Percentiles rank a stretch among this genome's conserved stretches.
Conservation (phyloP, 2,797 vertebrate species). For the Sebastes matsubarae region DNA sequence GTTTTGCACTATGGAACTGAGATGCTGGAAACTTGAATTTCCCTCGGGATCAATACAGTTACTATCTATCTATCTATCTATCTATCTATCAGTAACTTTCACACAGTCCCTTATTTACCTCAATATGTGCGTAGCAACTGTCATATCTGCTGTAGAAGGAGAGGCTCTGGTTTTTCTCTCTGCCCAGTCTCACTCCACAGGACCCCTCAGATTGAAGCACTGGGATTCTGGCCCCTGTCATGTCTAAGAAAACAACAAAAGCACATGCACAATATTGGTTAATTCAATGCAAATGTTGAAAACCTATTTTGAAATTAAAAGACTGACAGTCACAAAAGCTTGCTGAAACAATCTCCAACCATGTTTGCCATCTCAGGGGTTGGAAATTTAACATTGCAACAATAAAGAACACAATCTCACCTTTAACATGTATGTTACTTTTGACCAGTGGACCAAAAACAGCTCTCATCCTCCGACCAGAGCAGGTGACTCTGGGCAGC, state of each 20-base stretch:
- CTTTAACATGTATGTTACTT: slow-evolving; percentile 60
- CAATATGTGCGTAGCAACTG: slow-evolving; percentile 66
- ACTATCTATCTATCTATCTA: no score
- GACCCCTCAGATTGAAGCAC: slow-evolving; percentile 36
- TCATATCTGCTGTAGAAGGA: slow-evolving; percentile 69
- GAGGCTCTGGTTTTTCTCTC: slow-evolving; percentile 43
- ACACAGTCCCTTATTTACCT: slow-evolving; percentile 48
- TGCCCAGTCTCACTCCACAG: slow-evolving; percentile 65
- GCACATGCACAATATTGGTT: neutral
- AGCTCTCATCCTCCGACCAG: slow-evolving; percentile 54
- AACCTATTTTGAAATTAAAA: neutral
- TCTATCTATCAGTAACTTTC: no score
- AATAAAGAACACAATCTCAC: slow-evolving; percentile 37
- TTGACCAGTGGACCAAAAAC: slow-evolving; percentile 64
- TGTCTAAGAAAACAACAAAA: slow-evolving; percentile 34
- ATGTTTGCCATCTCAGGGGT: no score
- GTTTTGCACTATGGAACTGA: no score
- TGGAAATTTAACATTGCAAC: neutral
- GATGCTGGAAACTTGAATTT: no score
- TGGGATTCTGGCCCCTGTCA: slow-evolving; percentile 30
- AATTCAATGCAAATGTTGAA: neutral
- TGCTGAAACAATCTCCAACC: neutral
- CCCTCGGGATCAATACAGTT: fast-evolving
- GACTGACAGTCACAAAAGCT: no score
- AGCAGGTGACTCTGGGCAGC: slow-evolving; percentile 71